phyloP scores from a whole-genome alignment of 2,113 vertebrate genomes.

The Rhombomys opimus region DNA sequence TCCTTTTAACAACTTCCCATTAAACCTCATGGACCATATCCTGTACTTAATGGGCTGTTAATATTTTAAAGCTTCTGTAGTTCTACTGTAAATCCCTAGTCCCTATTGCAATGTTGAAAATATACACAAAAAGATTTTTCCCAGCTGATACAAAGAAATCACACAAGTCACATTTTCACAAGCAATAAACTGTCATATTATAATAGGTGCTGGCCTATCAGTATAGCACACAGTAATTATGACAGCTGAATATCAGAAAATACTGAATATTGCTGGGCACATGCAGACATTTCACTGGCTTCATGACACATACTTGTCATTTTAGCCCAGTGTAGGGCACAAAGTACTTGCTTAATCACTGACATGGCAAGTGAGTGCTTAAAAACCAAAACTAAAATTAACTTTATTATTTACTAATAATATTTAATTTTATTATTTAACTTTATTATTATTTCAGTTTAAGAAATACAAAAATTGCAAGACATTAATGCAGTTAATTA shows the following conservation, averaged over 20 bases:
- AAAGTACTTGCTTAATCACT: constrained; percentile 58
- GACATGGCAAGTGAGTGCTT: constrained; percentile 36
- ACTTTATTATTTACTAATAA: too few species aligned
- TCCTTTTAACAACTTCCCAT: constrained; percentile 82
- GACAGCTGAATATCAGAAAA: constrained; percentile 56
- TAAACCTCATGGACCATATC: constrained; percentile 84
- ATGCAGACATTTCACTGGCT: constrained; percentile 22
- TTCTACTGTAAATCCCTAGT: constrained; percentile 81
- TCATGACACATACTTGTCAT: constrained; percentile 56
- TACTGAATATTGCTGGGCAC: constrained; percentile 32
- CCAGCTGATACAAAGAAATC: constrained; percentile 69
- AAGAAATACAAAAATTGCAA: constrained; percentile 17
- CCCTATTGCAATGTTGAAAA: constrained; percentile 75
- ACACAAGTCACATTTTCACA: constrained; percentile 66
- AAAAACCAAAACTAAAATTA: constrained; percentile 50
- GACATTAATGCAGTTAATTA: constrained; percentile 28
- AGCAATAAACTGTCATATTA: constrained; percentile 57
- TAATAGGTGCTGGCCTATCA: constrained; percentile 48
- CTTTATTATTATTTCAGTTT: background rate
- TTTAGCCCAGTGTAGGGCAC: constrained; percentile 19
- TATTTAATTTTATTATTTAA: too few species aligned
- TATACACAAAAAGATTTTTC: constrained; percentile 68
- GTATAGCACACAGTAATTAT: background rate
- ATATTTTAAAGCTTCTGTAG: constrained; percentile 83
- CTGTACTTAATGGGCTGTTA: constrained; percentile 82